Evolutionary conservation across 2,888 invertebrate species (phyloP).

Genomic region (Ennomos quercinarius): DNA sequence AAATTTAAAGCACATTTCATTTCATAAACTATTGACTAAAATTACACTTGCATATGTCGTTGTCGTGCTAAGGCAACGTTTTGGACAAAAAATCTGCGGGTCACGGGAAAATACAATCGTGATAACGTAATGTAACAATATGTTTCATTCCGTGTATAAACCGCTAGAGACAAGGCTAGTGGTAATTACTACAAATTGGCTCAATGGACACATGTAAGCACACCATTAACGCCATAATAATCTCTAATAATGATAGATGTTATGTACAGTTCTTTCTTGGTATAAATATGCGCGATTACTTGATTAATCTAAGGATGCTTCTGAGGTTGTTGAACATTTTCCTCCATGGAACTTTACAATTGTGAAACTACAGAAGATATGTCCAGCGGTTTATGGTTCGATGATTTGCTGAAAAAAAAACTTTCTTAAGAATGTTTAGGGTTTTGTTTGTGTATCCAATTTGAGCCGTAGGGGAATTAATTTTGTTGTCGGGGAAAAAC

Average conservation of each 20-base stretch:
- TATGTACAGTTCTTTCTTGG: constrained; percentile 14
- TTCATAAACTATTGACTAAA: too few relatives aligned
- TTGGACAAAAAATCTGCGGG: too few relatives aligned
- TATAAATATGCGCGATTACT: constrained; percentile 22
- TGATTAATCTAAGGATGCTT: too few relatives aligned
- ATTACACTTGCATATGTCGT: too few relatives aligned
- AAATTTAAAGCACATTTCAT: too few relatives aligned
- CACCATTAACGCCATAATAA: constrained; percentile 38
- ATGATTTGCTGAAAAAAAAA: too few relatives aligned
- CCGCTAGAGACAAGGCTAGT: constrained; percentile 20
- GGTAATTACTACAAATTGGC: constrained; percentile 41
- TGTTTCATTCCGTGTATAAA: constrained; percentile 5
- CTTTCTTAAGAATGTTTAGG: too few relatives aligned
- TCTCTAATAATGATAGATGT: constrained; percentile 36
- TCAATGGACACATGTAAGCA: constrained; percentile 41
- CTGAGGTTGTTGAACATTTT: constrained; percentile 2
- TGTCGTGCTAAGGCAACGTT: too few relatives aligned
- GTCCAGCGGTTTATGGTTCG: too few relatives aligned
- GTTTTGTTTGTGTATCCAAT: too few relatives aligned
- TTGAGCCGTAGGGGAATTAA: too few relatives aligned
- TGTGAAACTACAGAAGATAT: neutral
- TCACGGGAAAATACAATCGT: constrained; percentile 11
- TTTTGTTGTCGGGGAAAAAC: too few relatives aligned
- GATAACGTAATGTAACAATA: constrained; percentile 11
- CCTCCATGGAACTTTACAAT: neutral